Evolutionary conservation across 1,140 invertebrate species (phyloP).

Genomic region (Philaenus spumarius): DNA sequence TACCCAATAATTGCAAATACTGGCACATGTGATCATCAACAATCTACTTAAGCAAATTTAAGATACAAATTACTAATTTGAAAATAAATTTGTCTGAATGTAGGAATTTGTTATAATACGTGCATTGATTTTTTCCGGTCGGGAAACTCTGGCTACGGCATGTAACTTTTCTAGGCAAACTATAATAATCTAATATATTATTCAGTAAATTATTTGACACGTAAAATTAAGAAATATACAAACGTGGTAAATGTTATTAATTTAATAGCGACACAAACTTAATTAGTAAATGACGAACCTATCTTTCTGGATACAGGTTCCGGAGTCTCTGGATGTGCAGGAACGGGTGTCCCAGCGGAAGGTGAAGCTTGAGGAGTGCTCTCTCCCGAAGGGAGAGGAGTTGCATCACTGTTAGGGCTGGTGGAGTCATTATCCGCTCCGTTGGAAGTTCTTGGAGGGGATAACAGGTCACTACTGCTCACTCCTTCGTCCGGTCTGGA

Average conservation of each 20-base stretch:
- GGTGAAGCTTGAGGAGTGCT: slow-evolving; percentile 6
- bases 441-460: slow-evolving; percentile 14
- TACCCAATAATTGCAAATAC: too few relatives aligned
- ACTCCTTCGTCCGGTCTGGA: slow-evolving; percentile 15
- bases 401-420: slow-evolving; percentile 12
- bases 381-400: slow-evolving; percentile 1
- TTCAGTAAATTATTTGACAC: too few relatives aligned
- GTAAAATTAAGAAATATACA: background rate
- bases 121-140: too few relatives aligned
- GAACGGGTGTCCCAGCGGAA: background rate
- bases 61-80: too few relatives aligned
- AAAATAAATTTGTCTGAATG: too few relatives aligned
- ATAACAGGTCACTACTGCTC: slow-evolving; percentile 12
- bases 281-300: too few relatives aligned
- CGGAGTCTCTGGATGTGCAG: slow-evolving; percentile 18
- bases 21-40: too few relatives aligned
- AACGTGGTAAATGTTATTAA: background rate
- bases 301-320: slow-evolving; percentile 7
- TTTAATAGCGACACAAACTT: background rate
- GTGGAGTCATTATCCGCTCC: slow-evolving; percentile 7
- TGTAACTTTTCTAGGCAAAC: too few relatives aligned
- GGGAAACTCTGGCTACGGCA: too few relatives aligned
- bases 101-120: too few relatives aligned
- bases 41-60: too few relatives aligned
- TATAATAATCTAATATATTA: too few relatives aligned